These are phyloP conservation scores for Corythaixoides concolor DNA, from an alignment of 2,113 vertebrate genomes.

Conservation along the genomic window DNA sequence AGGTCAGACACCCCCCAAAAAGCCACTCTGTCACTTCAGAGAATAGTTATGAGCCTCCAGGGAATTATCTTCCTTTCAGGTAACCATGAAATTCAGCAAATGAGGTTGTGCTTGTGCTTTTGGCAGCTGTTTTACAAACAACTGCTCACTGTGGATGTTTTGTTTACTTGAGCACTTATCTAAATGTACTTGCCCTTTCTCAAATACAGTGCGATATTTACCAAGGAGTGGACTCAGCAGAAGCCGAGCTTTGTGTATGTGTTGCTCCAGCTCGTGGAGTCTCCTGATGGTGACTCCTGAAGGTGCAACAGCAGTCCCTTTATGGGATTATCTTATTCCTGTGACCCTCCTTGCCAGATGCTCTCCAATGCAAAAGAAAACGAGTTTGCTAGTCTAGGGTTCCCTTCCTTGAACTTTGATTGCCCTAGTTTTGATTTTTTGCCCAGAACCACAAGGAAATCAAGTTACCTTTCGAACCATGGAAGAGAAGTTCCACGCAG, in stretches of 20 bases:
- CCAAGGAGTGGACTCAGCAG: neutral
- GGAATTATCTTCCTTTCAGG: neutral
- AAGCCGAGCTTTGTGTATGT: neutral
- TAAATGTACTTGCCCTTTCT: neutral
- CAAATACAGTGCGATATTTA: neutral
- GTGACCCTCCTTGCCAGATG: neutral
- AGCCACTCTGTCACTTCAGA: neutral
- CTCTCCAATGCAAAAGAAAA: neutral
- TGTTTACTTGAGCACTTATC: neutral
- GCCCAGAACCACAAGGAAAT: neutral
- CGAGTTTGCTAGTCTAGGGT: neutral
- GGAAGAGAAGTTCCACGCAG: neutral
- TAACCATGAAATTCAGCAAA: neutral
- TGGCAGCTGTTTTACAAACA: neutral
- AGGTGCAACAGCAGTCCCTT: neutral
- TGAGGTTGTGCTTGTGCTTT: neutral
- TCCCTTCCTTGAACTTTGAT: neutral
- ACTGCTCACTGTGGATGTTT: neutral
- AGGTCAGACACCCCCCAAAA: neutral
- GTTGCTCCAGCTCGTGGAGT: fast-evolving
- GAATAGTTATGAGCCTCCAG: neutral
- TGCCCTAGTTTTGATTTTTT: neutral
- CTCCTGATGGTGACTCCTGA: neutral
- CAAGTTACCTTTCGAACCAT: neutral
- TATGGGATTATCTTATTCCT: neutral